Conservation (phyloP, 2,113 vertebrate genomes). For the Macrotis lagotis region DNA sequence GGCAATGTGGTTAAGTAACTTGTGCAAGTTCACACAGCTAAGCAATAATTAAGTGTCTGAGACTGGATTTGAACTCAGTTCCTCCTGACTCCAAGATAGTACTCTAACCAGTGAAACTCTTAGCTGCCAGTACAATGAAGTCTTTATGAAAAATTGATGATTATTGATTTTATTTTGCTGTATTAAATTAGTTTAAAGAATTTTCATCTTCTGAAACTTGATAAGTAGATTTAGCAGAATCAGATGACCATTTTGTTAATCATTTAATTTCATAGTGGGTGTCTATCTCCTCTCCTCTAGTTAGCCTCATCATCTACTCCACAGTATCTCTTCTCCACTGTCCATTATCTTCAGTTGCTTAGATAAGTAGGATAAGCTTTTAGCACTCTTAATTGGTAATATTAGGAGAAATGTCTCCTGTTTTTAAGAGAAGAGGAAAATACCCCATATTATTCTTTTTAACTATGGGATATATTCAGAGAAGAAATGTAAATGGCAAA, state of each 20-base stretch:
- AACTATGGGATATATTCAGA: conserved; percentile 6
- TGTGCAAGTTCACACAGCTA: no score
- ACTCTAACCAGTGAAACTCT: no score
- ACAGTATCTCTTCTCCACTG: neutral
- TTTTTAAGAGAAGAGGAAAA: conserved; percentile 3
- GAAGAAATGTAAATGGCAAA: neutral
- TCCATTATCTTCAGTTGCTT: conserved; percentile 6
- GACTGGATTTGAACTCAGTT: no score
- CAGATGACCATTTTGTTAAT: neutral
- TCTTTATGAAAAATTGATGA: neutral
- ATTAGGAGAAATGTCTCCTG: neutral
- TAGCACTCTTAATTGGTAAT: neutral
- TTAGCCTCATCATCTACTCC: neutral
- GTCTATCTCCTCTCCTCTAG: neutral
- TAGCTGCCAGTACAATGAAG: neutral
- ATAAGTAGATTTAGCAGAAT: neutral
- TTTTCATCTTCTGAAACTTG: neutral
- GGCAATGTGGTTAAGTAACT: no score
- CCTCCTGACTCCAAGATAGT: no score
- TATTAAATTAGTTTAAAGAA: neutral
- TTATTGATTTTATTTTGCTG: neutral
- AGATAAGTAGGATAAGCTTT: neutral
- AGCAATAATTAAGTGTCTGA: no score
- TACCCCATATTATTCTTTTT: neutral
- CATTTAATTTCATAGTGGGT: neutral